These are phyloP conservation scores for Vulpes vulpes DNA, from an alignment of 2,113 vertebrate genomes.

Conservation along the genomic window DNA sequence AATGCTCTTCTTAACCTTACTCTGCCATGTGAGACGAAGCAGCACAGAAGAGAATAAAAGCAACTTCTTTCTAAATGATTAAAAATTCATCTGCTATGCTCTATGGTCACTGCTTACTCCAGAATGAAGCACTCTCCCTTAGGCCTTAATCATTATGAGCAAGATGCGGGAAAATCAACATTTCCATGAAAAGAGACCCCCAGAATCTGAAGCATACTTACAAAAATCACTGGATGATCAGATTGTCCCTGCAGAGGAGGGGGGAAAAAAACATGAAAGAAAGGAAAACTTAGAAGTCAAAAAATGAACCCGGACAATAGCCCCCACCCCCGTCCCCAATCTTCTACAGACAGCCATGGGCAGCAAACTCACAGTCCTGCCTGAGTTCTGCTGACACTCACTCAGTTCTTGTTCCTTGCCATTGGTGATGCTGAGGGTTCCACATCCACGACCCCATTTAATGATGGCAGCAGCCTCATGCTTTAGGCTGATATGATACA, in stretches of 20 bases:
- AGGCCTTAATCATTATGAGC: not conserved
- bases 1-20: not conserved
- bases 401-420: not conserved
- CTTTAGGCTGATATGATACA: accelerated
- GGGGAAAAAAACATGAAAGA: conserved; percentile 55
- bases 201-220: conserved; percentile 87
- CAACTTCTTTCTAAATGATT: not conserved
- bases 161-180: not conserved
- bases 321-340: accelerated
- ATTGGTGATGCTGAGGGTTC: not conserved
- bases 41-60: not conserved
- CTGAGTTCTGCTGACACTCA: not conserved
- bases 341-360: accelerated
- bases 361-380: not conserved
- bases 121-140: not conserved
- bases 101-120: not conserved
- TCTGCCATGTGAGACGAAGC: not conserved
- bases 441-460: accelerated
- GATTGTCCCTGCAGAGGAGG: conserved; percentile 87
- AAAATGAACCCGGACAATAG: not conserved
- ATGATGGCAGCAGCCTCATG: not conserved
- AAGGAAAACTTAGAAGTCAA: not conserved
- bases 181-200: not conserved
- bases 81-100: not conserved
- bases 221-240: conserved; percentile 92